A percentile compares a stretch with the other conserved stretches of the same genome.
Evolutionary conservation across 2,888 invertebrate genomes (phyloP).

Genomic region (Nowickia ferox): DNA sequence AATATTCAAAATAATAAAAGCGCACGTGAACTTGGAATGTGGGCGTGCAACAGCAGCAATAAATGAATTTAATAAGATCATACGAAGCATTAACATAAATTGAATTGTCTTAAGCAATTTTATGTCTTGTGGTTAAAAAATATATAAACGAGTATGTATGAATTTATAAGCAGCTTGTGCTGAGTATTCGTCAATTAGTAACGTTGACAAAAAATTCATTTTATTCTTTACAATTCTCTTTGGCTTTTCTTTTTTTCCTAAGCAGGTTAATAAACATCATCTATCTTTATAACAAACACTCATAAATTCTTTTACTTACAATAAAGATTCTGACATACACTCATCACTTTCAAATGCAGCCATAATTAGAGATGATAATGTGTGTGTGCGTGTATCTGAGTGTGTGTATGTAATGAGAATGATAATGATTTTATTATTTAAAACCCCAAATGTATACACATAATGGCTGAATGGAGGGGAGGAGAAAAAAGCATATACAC

Average conservation of each 20-base stretch:
- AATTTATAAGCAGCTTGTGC: not conserved
- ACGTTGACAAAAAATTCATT: conserved; percentile 28
- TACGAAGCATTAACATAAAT: too few species aligned
- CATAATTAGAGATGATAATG: conserved; percentile 4
- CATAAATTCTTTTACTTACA: not conserved
- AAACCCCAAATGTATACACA: not conserved
- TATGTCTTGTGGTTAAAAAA: not conserved
- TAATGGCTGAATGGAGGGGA: not conserved
- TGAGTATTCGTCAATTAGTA: conserved; percentile 31
- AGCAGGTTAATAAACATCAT: conserved; percentile 6
- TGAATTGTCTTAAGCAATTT: not conserved
- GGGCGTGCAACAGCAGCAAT: too few species aligned
- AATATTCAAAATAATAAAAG: too few species aligned
- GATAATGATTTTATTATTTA: conserved; percentile 36
- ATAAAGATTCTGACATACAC: not conserved
- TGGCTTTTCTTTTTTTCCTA: not conserved
- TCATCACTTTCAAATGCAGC: not conserved
- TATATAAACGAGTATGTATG: not conserved
- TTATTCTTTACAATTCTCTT: conserved; percentile 2
- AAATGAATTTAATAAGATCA: too few species aligned
- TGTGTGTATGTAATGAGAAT: too few species aligned
- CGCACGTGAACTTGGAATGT: too few species aligned
- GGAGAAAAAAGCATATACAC: not conserved
- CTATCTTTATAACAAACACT: conserved; percentile 2
- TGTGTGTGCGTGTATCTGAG: not conserved